Evolutionary conservation across 1,140 invertebrate genomes (phyloP), one percentile per base, ranked within the genome.

Genomic region (Ips nitidus): DNA sequence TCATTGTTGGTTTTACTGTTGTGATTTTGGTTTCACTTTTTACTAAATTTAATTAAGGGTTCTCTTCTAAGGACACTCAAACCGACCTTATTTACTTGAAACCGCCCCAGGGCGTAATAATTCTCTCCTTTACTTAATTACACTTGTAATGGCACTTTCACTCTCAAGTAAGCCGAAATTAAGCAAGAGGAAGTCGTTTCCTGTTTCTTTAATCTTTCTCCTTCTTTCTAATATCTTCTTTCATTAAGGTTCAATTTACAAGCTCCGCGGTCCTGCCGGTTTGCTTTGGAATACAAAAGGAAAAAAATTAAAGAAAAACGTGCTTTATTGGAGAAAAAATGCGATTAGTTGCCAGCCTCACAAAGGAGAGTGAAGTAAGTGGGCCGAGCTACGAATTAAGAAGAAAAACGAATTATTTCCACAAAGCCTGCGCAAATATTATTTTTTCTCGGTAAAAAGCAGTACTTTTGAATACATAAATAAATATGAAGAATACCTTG

Each of bases 81-180:
- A n/a, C n/a, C n/a, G n/a, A n/a, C n/a, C n/a, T n/a, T n/a, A n/a
- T n/a, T n/a, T n/a, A n/a, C n/a, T n/a, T 56, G 8, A 56, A 22
- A n/a, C 37, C 22, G 7, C 53, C 53, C 38, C 7, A 6, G 53
- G 53, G 53, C 22, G 53, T 37, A 55, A 56, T 56, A 37, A 56
- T 56, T 56, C 38, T 56, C 53, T 6, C 22, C 53, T 39, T 37
- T 37, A 56, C 6, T 39, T 56, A 56, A 56, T 56, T 56, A 56
- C 53, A 2, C 53, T 56, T 56, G 53, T 56, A 56, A 56, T 38
- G 37, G 53, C 53, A 56, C 53, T 56, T 56, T 56, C 6, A 56
- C 53, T 56, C 53, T 56, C 53, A 56, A 56, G 3, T 56, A 37
- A 56, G 53, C 53, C 53, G 53, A 56, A 56, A 56, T 56, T 56